Evolutionary conservation across 2,797 vertebrate genomes (phyloP).

Genomic region (Tadarida brasiliensis): DNA sequence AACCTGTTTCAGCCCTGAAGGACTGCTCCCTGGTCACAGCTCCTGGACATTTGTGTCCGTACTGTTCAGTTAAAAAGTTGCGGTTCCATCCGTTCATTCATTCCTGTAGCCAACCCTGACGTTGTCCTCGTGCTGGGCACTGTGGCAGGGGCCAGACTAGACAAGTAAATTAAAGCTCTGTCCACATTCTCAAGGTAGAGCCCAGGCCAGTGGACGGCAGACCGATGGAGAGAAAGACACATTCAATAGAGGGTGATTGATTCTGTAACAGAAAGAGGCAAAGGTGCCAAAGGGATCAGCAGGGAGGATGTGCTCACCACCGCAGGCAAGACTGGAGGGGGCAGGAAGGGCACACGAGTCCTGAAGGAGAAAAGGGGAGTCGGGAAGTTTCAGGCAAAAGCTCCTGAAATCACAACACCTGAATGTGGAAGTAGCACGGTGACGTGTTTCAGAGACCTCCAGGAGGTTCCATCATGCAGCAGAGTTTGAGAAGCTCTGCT

Average conservation of each 20-base stretch:
- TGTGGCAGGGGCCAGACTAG: background rate
- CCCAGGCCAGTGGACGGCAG: accelerated
- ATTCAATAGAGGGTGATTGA: background rate
- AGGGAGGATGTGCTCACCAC: accelerated
- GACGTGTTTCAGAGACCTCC: background rate
- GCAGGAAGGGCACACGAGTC: background rate
- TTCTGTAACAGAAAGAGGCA: background rate
- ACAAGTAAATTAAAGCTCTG: background rate
- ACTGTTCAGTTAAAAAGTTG: background rate
- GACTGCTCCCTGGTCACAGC: background rate
- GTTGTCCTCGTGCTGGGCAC: background rate
- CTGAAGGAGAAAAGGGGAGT: background rate
- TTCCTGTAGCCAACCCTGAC: background rate
- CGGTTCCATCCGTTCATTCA: background rate
- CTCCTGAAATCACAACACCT: background rate
- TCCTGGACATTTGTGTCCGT: background rate
- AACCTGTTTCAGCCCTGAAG: background rate
- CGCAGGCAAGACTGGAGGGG: background rate
- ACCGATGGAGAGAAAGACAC: accelerated
- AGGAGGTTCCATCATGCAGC: background rate
- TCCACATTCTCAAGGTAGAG: background rate
- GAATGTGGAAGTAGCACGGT: background rate
- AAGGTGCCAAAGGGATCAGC: background rate
- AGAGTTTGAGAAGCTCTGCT: background rate
- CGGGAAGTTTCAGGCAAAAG: background rate